Base-by-base conservation (phyloP, 2,113 vertebrate genomes). In the Pachypanchax playfairii region DNA sequence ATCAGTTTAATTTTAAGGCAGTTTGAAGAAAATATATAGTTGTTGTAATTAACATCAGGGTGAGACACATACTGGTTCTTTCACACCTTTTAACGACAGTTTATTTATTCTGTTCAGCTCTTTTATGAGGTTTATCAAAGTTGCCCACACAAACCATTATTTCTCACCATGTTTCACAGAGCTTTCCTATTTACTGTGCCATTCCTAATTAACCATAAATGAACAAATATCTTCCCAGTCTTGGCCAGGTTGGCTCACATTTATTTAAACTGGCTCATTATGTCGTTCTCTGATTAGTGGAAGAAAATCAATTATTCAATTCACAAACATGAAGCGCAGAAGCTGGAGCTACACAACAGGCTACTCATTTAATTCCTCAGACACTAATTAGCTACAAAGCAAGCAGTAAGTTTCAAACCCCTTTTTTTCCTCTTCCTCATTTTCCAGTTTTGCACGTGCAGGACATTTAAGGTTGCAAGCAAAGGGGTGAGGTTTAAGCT, bases 271-370 rank as follows among this genome's bases (percentile, higher is more conserved):
- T 94, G 95, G 94, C 95, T 98, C 95, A 95, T 97, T 97, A 97
- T 96, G 96, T 97, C 91, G 91, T 93, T 95, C 94, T 96, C 94
- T 98, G 95, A 98, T 97, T 98, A 98, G 95, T 93, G 93, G 94
- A 94, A 93, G 94, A 96, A 94, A 98, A 98, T 99, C 96, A 98
- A 98, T 99, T 98, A 98, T 98, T 98, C 96, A 98, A 96, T 97
- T 93, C 95, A 94, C 95, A 98, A 96, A 98, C 96, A 96, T 89
- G 93, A 93, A 93, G 94, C 92, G 92, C 92, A 93, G 92, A 93
- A 96, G 94, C 94, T 94, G 91, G 94, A 95, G 95, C 95, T 95
- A 92, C 94, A 94, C 92, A 92, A 94, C 93, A 91, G 94, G 93
- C 94, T 94, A 93, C 94, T 96, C 94, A 93, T 96, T 97, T 98